These are phyloP conservation scores for Drosophila truncata DNA, from an alignment of 1,140 invertebrate genomes.

Conservation along the genomic window DNA sequence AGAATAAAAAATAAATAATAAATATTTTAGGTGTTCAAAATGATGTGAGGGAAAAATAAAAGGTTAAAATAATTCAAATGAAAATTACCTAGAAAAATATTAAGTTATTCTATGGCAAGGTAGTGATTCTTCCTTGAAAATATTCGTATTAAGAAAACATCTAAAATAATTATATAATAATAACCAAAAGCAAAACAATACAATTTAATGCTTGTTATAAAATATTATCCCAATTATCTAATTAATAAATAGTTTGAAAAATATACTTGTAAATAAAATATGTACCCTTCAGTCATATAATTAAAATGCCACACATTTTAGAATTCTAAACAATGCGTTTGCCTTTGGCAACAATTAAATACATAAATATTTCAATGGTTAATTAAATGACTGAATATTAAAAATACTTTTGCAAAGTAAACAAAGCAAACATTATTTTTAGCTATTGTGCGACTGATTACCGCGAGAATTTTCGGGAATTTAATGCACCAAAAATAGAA, in stretches of 20 bases:
- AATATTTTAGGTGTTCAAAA: constrained; percentile 16
- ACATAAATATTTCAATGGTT: constrained; percentile 17
- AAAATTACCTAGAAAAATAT: background rate
- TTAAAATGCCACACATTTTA: background rate
- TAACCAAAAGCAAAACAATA: background rate
- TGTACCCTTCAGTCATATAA: background rate
- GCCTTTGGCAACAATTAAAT: constrained; percentile 4
- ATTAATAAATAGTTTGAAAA: background rate
- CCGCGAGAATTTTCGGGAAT: background rate
- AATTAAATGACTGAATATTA: constrained; percentile 20
- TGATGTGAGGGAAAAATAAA: background rate
- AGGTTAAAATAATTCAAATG: background rate
- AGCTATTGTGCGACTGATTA: background rate
- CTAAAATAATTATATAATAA: background rate
- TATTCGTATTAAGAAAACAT: too few species aligned
- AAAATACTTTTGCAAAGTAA: constrained; percentile 14
- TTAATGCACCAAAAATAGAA: constrained; percentile 17
- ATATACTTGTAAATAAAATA: background rate
- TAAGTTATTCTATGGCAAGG: too few species aligned
- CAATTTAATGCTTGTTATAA: background rate
- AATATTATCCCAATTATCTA: too few species aligned
- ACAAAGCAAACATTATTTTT: constrained; percentile 12
- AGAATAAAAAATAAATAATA: constrained; percentile 13
- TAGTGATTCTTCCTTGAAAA: too few species aligned
- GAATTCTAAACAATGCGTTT: background rate